phyloP scores from a whole-genome alignment of 2,888 invertebrate genomes.

The Trisateles emortualis region DNA sequence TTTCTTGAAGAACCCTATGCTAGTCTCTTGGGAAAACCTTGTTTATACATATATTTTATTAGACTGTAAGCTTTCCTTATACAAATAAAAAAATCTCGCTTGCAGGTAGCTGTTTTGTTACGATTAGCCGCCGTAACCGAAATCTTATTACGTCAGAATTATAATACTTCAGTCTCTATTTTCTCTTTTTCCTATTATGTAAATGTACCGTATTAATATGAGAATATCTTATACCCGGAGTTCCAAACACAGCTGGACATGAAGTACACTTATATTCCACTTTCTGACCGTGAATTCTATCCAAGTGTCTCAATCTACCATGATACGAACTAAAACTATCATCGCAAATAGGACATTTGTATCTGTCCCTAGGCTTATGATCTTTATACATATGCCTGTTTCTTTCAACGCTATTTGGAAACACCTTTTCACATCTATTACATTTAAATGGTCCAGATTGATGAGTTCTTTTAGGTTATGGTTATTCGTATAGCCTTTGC shows the following conservation, averaged over 20 bases:
- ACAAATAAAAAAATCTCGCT: too few relatives aligned
- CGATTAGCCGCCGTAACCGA: too few relatives aligned
- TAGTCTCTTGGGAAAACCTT: too few relatives aligned
- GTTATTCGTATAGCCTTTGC: conserved; percentile 76
- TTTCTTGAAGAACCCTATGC: too few relatives aligned
- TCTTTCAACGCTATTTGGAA: conserved; percentile 59
- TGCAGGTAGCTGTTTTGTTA: too few relatives aligned
- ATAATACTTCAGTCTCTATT: not conserved
- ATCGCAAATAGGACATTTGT: conserved; percentile 69
- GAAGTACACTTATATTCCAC: conserved; percentile 62
- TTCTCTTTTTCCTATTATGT: conserved; percentile 30
- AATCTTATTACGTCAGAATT: not conserved
- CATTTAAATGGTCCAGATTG: conserved; percentile 71
- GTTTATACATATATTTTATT: too few relatives aligned
- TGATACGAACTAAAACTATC: conserved; percentile 63
- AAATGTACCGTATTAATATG: conserved; percentile 71
- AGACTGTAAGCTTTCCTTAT: too few relatives aligned
- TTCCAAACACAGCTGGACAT: conserved; percentile 64
- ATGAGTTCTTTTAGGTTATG: conserved; percentile 73
- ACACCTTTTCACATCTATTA: conserved; percentile 71
- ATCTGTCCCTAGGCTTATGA: conserved; percentile 64
- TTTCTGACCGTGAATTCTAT: conserved; percentile 61
- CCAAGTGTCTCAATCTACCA: conserved; percentile 62
- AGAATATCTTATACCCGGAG: conserved; percentile 68
- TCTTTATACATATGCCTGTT: conserved; percentile 55